A percentile compares a stretch with the other conserved stretches of the same genome.
phyloP scores from a whole-genome alignment of 1,140 invertebrate genomes.

The Eumeta japonica region DNA sequence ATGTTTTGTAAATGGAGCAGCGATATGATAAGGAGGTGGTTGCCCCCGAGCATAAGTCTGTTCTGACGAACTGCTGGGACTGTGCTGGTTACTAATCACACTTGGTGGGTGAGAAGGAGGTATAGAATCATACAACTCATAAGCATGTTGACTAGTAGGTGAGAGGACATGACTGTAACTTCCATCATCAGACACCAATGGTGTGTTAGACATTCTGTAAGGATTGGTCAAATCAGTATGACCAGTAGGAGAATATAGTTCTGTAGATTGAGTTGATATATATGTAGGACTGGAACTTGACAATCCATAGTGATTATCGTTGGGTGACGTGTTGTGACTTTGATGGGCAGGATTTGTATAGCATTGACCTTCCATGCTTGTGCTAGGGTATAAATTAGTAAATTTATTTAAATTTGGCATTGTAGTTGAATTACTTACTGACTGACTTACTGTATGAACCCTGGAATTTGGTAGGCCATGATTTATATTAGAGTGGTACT shows the following conservation, averaged over 20 bases:
- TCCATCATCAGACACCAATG: conserved; percentile 46
- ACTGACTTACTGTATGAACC: conserved; percentile 47
- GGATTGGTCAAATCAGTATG: conserved; percentile 49
- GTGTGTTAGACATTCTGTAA: conserved; percentile 49
- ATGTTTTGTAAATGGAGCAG: conserved; percentile 56
- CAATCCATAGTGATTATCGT: conserved; percentile 40
- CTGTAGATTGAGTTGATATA: conserved; percentile 42
- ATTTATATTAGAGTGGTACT: conserved; percentile 37
- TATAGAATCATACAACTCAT: conserved; percentile 45
- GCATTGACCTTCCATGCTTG: conserved; percentile 29
- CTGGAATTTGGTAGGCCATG: conserved; percentile 34
- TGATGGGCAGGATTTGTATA: conserved; percentile 28
- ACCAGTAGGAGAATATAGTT: conserved; percentile 46
- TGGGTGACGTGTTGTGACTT: conserved; percentile 24
- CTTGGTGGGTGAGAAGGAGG: conserved; percentile 38
- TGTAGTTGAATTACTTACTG: conserved; percentile 42
- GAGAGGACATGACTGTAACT: conserved; percentile 45
- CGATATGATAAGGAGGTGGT: conserved; percentile 55
- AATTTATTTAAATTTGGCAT: conserved; percentile 52
- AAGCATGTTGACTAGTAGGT: conserved; percentile 43
- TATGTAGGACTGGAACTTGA: conserved; percentile 40
- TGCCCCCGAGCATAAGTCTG: conserved; percentile 35
- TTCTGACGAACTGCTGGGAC: conserved; percentile 35
- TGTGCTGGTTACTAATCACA: conserved; percentile 33
- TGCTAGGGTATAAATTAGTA: conserved; percentile 31